Evolutionary conservation across 2,888 invertebrate species (phyloP).

Genomic region (Eupeodes latifasciatus): DNA sequence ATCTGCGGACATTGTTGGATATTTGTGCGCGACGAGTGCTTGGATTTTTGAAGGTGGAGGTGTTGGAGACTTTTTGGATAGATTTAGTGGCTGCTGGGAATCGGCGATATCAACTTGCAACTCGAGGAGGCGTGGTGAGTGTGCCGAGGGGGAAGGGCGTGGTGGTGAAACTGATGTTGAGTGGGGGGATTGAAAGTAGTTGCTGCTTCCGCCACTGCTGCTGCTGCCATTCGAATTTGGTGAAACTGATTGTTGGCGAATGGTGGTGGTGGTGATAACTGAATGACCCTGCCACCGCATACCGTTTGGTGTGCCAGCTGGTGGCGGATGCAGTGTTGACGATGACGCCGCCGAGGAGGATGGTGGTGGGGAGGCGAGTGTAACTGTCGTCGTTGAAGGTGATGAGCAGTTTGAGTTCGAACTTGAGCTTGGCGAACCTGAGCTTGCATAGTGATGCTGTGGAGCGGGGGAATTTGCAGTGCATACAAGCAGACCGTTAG

Average conservation of each 20-base stretch:
- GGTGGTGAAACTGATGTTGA: slow-evolving; percentile 84
- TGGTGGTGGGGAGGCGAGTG: slow-evolving; percentile 82
- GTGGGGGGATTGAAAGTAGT: slow-evolving; percentile 84
- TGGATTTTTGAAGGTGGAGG: slow-evolving; percentile 87
- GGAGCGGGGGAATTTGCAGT: slow-evolving; percentile 79
- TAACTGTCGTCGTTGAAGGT: slow-evolving; percentile 81
- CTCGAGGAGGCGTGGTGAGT: slow-evolving; percentile 87
- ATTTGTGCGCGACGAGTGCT: slow-evolving; percentile 82
- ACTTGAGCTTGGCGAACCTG: slow-evolving; percentile 77
- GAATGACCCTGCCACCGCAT: slow-evolving; percentile 85
- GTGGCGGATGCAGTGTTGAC: slow-evolving; percentile 76
- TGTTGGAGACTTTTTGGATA: slow-evolving; percentile 93
- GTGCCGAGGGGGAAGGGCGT: slow-evolving; percentile 83
- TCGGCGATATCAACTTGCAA: slow-evolving; percentile 93
- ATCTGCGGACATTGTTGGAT: slow-evolving; percentile 83
- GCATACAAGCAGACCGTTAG: slow-evolving; percentile 77
- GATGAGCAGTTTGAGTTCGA: slow-evolving; percentile 81
- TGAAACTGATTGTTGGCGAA: slow-evolving; percentile 84
- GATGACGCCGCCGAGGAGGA: slow-evolving; percentile 75
- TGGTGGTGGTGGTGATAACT: slow-evolving; percentile 87
- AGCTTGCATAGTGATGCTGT: slow-evolving; percentile 67
- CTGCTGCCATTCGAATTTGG: slow-evolving; percentile 82
- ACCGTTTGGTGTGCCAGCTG: slow-evolving; percentile 81
- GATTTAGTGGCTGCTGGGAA: slow-evolving; percentile 92
- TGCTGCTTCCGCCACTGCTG: slow-evolving; percentile 79